A percentile compares a stretch with the other conserved stretches of the same genome.
Evolutionary conservation across 2,888 invertebrate genomes (phyloP).

Genomic region (Meiosimyza platycephala): DNA sequence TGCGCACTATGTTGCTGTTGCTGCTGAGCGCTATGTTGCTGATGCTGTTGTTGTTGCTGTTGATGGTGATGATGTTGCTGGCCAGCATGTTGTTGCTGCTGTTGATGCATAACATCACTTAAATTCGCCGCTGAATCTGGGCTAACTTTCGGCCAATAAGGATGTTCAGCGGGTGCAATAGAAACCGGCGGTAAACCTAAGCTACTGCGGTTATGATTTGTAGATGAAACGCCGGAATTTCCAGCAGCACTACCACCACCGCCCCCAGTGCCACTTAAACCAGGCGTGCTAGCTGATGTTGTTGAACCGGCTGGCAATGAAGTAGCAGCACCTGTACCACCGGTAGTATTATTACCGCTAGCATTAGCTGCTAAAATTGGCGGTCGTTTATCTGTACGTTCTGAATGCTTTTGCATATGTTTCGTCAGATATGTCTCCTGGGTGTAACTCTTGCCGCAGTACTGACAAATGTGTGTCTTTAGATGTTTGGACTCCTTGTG

Average conservation of each 20-base stretch:
- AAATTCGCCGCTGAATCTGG: conserved; percentile 77
- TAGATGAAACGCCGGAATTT: conserved; percentile 36
- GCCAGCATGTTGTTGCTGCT: conserved; percentile 71
- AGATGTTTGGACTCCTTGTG: conserved; percentile 99
- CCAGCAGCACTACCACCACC: conserved; percentile 41
- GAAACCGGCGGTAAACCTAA: conserved; percentile 60
- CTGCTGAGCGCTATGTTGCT: conserved; percentile 60
- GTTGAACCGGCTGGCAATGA: conserved; percentile 30
- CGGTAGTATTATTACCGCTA: conserved; percentile 52
- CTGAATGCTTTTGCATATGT: conserved; percentile 99
- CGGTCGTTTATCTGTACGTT: conserved; percentile 89
- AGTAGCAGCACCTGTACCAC: conserved; percentile 42
- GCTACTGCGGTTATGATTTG: conserved; percentile 56
- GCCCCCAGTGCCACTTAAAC: conserved; percentile 29
- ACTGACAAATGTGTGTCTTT: conserved; percentile 99
- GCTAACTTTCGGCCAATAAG: conserved; percentile 88
- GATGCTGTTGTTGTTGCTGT: conserved; percentile 71
- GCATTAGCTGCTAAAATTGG: conserved; percentile 76
- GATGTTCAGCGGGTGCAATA: conserved; percentile 61
- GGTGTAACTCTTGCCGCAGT: conserved; percentile 99
- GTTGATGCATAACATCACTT: conserved; percentile 74
- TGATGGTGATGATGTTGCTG: conserved; percentile 73
- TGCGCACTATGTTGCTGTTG: conserved; percentile 74
- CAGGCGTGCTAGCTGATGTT: conserved; percentile 19
- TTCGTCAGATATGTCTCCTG: conserved; percentile 99